A percentile compares a stretch with the other conserved stretches of the same genome.
Conservation (phyloP, 1,140 invertebrate species). For the Drosophila burlai region DNA sequence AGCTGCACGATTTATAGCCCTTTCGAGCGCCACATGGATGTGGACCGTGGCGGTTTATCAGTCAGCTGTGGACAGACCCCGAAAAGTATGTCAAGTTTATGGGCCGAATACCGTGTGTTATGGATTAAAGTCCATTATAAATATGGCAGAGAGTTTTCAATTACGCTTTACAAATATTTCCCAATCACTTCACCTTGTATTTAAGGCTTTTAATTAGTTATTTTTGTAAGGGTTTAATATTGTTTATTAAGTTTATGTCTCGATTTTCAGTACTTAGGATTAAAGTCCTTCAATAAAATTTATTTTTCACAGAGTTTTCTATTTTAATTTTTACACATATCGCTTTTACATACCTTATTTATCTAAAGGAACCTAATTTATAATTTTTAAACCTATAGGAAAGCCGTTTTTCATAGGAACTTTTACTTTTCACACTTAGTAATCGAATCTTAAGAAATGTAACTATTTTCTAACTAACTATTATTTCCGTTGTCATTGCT, state of each 20-base stretch:
- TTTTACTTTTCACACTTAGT: not conserved
- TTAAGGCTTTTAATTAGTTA: not conserved
- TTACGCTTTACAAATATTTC: not conserved
- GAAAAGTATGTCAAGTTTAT: slow-evolving; percentile 26
- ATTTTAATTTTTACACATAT: not conserved
- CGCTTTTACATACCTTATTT: not conserved
- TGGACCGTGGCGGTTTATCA: slow-evolving; percentile 11
- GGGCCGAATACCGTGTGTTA: not conserved
- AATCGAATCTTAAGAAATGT: not conserved
- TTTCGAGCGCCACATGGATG: not conserved
- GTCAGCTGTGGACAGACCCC: slow-evolving; percentile 2
- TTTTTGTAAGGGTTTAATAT: too few relatives aligned
- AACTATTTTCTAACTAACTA: slow-evolving; percentile 11
- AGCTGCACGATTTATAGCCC: slow-evolving; percentile 12
- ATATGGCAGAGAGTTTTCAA: slow-evolving; percentile 2
- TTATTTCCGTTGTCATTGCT: slow-evolving; percentile 27
- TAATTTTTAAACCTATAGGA: not conserved
- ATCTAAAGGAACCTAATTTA: too few relatives aligned
- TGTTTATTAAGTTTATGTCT: too few relatives aligned
- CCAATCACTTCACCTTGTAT: not conserved
- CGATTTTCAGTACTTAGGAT: not conserved
- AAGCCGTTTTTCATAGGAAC: too few relatives aligned
- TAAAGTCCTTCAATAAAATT: too few relatives aligned
- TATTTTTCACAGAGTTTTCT: not conserved
- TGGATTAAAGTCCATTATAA: slow-evolving; percentile 30